Conservation (phyloP, 2,113 vertebrate species). For the Nycticryphes semicollaris region DNA sequence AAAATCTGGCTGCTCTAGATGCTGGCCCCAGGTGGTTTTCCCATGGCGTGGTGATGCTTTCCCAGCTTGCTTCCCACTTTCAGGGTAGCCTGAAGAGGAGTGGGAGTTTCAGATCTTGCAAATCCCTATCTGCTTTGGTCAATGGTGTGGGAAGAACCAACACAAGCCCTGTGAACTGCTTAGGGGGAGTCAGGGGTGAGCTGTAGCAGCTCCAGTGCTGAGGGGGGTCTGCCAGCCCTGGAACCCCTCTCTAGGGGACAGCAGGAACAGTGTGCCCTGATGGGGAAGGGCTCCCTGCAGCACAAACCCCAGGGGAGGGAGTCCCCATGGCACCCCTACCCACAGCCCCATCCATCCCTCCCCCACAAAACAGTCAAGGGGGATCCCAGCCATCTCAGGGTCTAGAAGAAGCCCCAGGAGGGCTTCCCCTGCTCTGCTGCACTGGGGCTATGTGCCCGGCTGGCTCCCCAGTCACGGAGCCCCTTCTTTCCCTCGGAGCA, state of each 20-base stretch:
- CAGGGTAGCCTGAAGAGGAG: neutral
- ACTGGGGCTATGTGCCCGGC: fast-evolving
- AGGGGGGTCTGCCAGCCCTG: neutral
- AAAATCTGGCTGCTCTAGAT: neutral
- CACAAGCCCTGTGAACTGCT: neutral
- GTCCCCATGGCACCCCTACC: neutral
- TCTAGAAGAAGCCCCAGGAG: neutral
- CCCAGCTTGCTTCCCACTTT: neutral
- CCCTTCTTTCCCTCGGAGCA: neutral
- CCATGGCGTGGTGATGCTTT: neutral
- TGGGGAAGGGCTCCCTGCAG: neutral
- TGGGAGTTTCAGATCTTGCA: neutral
- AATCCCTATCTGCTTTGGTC: neutral
- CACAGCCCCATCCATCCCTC: neutral
- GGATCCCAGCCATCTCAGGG: fast-evolving
- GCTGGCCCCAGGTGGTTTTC: neutral
- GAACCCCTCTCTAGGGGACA: neutral
- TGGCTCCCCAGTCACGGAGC: fast-evolving
- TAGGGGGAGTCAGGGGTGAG: neutral
- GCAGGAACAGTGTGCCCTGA: fast-evolving
- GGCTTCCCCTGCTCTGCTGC: neutral
- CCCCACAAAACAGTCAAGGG: fast-evolving
- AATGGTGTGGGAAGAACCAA: neutral
- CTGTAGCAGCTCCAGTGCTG: neutral
- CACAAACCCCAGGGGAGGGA: fast-evolving